Percentiles rank a stretch among this genome's conserved stretches.
These are phyloP conservation scores for Philonicus albiceps DNA, from an alignment of 2,888 invertebrate genomes.

Conservation along the genomic window DNA sequence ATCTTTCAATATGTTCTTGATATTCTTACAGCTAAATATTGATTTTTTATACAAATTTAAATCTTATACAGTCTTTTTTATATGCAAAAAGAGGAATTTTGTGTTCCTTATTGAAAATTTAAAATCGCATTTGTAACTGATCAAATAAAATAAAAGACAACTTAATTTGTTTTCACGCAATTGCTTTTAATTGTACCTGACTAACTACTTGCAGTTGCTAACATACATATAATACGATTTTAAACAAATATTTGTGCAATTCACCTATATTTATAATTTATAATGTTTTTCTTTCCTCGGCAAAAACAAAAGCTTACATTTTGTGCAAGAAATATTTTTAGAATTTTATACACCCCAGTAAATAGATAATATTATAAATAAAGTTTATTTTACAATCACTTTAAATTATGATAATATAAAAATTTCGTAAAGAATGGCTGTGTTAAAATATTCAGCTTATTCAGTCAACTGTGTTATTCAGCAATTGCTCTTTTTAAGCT, in stretches of 20 bases:
- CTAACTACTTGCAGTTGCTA: too few relatives aligned
- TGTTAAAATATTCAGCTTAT: not conserved
- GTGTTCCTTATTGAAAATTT: too few relatives aligned
- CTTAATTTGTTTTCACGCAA: not conserved
- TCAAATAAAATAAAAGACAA: too few relatives aligned
- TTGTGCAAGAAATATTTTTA: not conserved
- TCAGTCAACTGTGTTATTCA: not conserved
- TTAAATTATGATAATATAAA: not conserved
- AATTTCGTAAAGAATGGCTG: not conserved
- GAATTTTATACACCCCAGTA: not conserved
- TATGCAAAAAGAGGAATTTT: too few relatives aligned
- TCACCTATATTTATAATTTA: not conserved
- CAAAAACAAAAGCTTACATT: not conserved
- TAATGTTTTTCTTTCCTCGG: not conserved
- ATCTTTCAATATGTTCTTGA: too few relatives aligned
- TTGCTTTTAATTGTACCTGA: not conserved
- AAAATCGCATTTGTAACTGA: too few relatives aligned
- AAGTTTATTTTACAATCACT: not conserved
- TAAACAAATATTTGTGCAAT: not conserved
- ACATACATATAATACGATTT: too few relatives aligned
- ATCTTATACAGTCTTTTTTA: too few relatives aligned
- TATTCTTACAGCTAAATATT: too few relatives aligned
- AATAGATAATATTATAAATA: not conserved
- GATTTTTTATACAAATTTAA: too few relatives aligned
- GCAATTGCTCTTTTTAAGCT: too few relatives aligned